Evolutionary conservation across 1,140 invertebrate species (phyloP).

Genomic region (Cyphomyrmex costatus): DNA sequence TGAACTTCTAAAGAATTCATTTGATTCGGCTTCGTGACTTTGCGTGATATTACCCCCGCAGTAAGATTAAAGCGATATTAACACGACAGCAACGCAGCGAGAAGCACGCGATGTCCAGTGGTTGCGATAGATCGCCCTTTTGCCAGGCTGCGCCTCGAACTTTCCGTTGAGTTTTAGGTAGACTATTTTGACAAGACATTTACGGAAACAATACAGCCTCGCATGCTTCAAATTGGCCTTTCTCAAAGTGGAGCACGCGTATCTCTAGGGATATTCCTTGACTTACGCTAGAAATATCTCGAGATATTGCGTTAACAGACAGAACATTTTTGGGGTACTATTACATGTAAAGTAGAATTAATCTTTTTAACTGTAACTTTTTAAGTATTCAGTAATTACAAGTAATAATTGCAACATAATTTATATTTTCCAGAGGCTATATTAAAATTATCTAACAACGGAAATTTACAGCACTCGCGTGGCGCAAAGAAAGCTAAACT

Average conservation of each 20-base stretch:
- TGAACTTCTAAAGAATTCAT: slow-evolving; percentile 48
- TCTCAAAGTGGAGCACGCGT: slow-evolving; percentile 14
- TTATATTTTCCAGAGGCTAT: neutral
- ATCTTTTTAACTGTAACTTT: neutral
- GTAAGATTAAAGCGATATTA: slow-evolving; percentile 58
- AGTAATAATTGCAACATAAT: neutral
- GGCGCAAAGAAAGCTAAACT: slow-evolving; percentile 16
- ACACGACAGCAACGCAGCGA: slow-evolving; percentile 37
- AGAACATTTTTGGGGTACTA: neutral
- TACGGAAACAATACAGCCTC: neutral
- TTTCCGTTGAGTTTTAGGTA: slow-evolving; percentile 20
- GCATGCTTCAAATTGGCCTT: neutral
- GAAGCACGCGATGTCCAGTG: slow-evolving; percentile 49
- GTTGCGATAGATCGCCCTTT: slow-evolving; percentile 43
- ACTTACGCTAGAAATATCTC: neutral
- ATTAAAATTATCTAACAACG: neutral
- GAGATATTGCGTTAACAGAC: neutral
- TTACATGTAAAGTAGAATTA: neutral
- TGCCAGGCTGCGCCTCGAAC: slow-evolving; percentile 16
- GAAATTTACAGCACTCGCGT: neutral
- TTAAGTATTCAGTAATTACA: neutral
- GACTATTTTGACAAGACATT: slow-evolving; percentile 32
- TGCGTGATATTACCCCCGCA: slow-evolving; percentile 26
- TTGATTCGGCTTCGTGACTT: slow-evolving; percentile 53
- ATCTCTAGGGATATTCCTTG: neutral